A percentile compares a stretch with the other conserved stretches of the same genome.
phyloP scores from a whole-genome alignment of 2,113 vertebrate genomes.

The Nycticorax nycticorax region DNA sequence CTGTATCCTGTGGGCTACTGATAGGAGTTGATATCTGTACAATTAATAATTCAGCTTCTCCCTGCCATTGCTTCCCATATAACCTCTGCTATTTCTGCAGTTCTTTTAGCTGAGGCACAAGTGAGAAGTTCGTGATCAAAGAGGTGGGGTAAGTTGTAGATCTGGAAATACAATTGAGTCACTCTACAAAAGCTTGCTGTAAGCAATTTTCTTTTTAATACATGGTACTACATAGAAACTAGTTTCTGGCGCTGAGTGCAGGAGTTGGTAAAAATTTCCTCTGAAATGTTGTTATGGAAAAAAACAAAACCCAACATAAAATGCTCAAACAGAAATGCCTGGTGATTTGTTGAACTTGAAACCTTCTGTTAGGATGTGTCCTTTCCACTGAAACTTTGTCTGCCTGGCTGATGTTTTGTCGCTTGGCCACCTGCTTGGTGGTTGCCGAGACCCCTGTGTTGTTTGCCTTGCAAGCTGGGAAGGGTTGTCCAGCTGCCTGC shows the following conservation, averaged over 20 bases:
- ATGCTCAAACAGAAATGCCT: not conserved
- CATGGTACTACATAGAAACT: fast-evolving
- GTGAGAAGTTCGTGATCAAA: not conserved
- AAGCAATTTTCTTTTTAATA: not conserved
- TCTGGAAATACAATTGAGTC: not conserved
- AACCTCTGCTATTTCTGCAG: not conserved
- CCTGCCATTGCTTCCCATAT: not conserved
- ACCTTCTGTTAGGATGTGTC: not conserved
- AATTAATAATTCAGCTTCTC: not conserved
- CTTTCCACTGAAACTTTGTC: not conserved
- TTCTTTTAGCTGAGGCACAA: not conserved
- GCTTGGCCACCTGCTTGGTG: not conserved
- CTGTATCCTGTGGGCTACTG: not conserved
- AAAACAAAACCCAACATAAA: not conserved
- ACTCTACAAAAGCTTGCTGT: not conserved
- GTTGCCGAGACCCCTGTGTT: not conserved
- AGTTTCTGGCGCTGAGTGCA: not conserved
- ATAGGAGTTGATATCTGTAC: not conserved
- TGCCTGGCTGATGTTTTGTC: not conserved
- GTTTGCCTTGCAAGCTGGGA: not conserved
- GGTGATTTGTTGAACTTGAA: not conserved
- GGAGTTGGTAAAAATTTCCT: not conserved
- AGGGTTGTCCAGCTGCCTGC: not conserved
- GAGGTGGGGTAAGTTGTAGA: not conserved
- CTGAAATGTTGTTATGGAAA: not conserved